These are phyloP conservation scores for Ectobius pallidus DNA, from an alignment of 2,888 invertebrate species.

Conservation along the genomic window DNA sequence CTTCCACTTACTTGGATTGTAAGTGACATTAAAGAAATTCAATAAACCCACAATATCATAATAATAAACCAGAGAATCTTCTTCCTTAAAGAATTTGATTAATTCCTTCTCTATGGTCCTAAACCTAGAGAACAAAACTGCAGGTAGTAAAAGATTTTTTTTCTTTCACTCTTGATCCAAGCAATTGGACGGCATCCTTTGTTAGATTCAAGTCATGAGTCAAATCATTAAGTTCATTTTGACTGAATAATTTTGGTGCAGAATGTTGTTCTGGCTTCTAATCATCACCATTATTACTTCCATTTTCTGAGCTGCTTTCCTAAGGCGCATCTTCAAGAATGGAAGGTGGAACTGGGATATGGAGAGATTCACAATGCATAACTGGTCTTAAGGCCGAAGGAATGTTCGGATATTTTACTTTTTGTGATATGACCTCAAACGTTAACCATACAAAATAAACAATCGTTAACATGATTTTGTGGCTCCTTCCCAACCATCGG, in stretches of 20 bases:
- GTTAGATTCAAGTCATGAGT: conserved; percentile 4
- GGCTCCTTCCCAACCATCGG: conserved; percentile 1
- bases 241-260: too few species aligned
- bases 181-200: background rate
- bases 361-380: background rate
- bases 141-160: background rate
- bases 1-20: background rate
- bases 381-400: background rate
- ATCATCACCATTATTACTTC: background rate
- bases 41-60: background rate
- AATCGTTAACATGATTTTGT: conserved; percentile 5
- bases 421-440: background rate
- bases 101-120: conserved; percentile 2
- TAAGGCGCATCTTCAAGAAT: background rate
- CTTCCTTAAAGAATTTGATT: background rate
- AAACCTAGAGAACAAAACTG: conserved; percentile 10
- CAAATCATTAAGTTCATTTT: conserved; percentile 9
- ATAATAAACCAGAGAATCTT: background rate
- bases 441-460: conserved; percentile 12
- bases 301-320: conserved; percentile 7
- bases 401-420: conserved; percentile 4
- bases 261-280: background rate
- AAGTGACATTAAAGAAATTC: background rate
- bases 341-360: background rate
- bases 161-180: background rate